Evolutionary conservation across 2,113 vertebrate genomes (phyloP).

Genomic region (Procavia capensis): DNA sequence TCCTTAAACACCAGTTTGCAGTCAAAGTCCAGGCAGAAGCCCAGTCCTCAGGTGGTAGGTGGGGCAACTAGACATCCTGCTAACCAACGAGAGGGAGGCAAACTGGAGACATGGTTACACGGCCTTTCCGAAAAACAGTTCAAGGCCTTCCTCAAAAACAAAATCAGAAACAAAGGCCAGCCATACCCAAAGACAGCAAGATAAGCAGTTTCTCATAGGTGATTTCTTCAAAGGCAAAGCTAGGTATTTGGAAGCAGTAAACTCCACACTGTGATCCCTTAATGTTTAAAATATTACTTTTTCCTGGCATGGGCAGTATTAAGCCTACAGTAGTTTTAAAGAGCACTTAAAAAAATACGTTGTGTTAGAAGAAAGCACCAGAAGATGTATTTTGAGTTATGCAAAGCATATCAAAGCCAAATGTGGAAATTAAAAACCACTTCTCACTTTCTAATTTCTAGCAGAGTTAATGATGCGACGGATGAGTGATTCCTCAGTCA

Average conservation of each 20-base stretch:
- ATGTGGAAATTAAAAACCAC: constrained; percentile 50
- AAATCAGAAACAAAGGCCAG: constrained; percentile 1
- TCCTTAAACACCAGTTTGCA: background rate
- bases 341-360: background rate
- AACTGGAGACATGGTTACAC: background rate
- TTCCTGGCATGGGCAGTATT: background rate
- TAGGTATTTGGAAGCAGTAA: background rate
- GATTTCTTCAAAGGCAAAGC: background rate
- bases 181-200: background rate
- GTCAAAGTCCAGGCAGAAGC: background rate
- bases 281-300: background rate
- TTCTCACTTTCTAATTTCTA: constrained; percentile 60
- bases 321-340: background rate
- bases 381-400: background rate
- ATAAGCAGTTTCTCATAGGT: background rate
- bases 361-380: background rate
- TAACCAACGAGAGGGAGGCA: background rate
- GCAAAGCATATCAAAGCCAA: constrained; percentile 15
- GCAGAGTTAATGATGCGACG: background rate
- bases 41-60: background rate
- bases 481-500: background rate
- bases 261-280: background rate
- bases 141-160: background rate
- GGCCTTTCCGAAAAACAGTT: background rate
- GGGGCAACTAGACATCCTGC: background rate